Evolutionary conservation across 2,797 vertebrate genomes (phyloP), one percentile per base, ranked within the genome.

Genomic region (Enteromius fasciolatus): DNA sequence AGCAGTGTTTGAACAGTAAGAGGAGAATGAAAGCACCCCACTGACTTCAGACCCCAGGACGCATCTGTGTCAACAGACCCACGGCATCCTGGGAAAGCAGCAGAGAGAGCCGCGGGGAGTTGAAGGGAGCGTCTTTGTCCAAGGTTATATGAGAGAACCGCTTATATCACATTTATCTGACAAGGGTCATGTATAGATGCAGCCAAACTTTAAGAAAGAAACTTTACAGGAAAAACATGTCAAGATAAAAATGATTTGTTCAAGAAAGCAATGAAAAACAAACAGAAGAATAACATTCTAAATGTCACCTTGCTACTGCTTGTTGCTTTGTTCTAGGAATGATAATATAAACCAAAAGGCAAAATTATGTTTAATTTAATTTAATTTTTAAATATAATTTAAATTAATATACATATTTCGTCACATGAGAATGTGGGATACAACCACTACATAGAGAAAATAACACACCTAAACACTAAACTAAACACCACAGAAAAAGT

Each of bases 41-140:
- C 80, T 76, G 84, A 87, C 76, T 84, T 57, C 79, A 73, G 76
- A 86, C 83, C 86, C 80, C 82, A 86, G 74, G 78, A 74, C 78
- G 84, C 86, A 87, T 87, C 82, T 87, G 84, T 86, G 82, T 87
- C 86, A 87, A 87, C 73, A 87, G 79, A 86, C 75, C 33, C 76
- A 5, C 48, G 7, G 20, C 75, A 75, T 75, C 70, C 66, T 82
- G 83, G 76, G 77, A 84, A 83, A 84, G n/a, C 64, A 78, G 61
- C 44, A 14, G n/a, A 54, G 50, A 79, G 63, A 39, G n/a, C 82
- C 52, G 57, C 7, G 20, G 70, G 78, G 63, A 66, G 39, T 15
- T 61, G 46, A 83, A 80, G 31, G 4, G 12, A 81, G 50, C 44
- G 2, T 64, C n/a, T 64, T 50, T 64, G 63, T 17, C 12, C 18